phyloP scores from a whole-genome alignment of 2,797 vertebrate species.

The Harpagifer antarcticus region DNA sequence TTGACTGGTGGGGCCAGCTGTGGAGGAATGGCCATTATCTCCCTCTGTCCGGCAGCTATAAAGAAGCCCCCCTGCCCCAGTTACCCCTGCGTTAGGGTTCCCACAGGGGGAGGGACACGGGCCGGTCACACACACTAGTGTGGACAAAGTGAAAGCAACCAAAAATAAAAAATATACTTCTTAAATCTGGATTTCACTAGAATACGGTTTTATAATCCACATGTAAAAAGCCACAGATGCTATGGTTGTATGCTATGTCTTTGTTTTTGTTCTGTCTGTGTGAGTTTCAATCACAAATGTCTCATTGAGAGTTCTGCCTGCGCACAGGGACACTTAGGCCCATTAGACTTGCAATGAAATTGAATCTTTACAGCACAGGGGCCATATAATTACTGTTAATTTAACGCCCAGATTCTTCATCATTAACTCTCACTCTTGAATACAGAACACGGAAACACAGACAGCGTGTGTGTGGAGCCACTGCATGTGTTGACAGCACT shows the following conservation, averaged over 20 bases:
- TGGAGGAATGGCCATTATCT: slow-evolving; percentile 88
- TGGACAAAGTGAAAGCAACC: slow-evolving; percentile 69
- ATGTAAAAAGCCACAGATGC: slow-evolving; percentile 4
- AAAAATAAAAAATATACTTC: slow-evolving; percentile 42
- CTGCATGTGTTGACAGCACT: slow-evolving; percentile 81
- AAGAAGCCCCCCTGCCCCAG: slow-evolving; percentile 74
- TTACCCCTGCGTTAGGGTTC: slow-evolving; percentile 76
- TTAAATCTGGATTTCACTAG: slow-evolving; percentile 39
- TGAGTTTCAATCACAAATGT: slow-evolving; percentile 64
- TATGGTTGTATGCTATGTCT: background rate
- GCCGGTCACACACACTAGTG: slow-evolving; percentile 67
- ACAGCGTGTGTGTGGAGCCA: slow-evolving; percentile 53
- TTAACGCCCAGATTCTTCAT: slow-evolving; percentile 96
- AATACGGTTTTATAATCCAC: background rate
- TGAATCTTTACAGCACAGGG: slow-evolving; percentile 95
- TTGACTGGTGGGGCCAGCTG: slow-evolving; percentile 88
- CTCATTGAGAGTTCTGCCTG: slow-evolving; percentile 56
- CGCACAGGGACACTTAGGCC: slow-evolving; percentile 76
- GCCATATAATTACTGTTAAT: slow-evolving; percentile 99
- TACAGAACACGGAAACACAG: slow-evolving; percentile 65
- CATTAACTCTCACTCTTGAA: slow-evolving; percentile 95
- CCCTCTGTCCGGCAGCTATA: slow-evolving; percentile 82
- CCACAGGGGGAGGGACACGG: slow-evolving; percentile 80
- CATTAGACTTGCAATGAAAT: slow-evolving; percentile 88
- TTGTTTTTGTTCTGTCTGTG: slow-evolving; percentile 40